Conservation (phyloP, 2,113 vertebrate species). For the Psittacara wagleri region DNA sequence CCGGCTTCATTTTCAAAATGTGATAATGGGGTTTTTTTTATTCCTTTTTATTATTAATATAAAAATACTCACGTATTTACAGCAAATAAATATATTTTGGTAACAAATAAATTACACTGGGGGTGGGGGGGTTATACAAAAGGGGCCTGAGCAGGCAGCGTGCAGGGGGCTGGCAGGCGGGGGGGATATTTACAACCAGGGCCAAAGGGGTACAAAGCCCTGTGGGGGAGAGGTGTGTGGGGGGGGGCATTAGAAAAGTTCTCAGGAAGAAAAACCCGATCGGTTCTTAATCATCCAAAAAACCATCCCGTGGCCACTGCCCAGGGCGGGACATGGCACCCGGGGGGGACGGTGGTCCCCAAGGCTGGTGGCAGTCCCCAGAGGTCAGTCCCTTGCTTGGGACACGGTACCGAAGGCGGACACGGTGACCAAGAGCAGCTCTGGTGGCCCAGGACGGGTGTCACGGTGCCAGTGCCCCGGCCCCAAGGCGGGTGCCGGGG, state of each 20-base stretch:
- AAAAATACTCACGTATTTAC: slow-evolving; percentile 74
- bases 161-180: neutral
- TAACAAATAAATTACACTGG: slow-evolving; percentile 76
- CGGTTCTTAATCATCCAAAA: neutral
- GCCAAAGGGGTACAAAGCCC: neutral
- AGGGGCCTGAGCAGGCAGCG: neutral
- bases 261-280: neutral
- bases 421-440: neutral
- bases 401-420: neutral
- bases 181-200: neutral
- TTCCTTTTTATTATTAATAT: slow-evolving; percentile 74
- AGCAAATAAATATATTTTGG: slow-evolving; percentile 74
- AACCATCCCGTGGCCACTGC: neutral
- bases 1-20: neutral
- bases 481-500: neutral
- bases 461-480: neutral
- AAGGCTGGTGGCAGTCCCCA: neutral
- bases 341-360: neutral
- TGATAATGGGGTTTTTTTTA: neutral
- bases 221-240: neutral
- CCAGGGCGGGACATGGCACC: neutral
- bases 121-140: neutral
- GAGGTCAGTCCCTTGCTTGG: neutral
- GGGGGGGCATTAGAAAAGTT: neutral
- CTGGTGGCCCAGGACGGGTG: neutral